Evolutionary conservation across 1,140 invertebrate species (phyloP), one percentile per base, ranked within the genome.

Genomic region (Amyelois transitella): DNA sequence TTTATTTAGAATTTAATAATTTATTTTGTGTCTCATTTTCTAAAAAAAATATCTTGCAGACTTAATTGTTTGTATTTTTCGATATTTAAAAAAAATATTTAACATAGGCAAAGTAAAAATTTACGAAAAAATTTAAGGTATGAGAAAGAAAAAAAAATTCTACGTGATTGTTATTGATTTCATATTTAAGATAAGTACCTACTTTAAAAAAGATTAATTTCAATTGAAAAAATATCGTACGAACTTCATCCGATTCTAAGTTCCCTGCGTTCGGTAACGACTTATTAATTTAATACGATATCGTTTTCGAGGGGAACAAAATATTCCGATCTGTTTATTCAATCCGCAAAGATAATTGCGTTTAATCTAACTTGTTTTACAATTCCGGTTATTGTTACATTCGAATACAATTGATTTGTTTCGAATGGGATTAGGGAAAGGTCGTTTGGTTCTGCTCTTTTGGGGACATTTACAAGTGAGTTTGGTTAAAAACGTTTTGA

Each of bases 241-340:
- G 28, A 10, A 10, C 28, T 32, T 10, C 10, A 10, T 2, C 7
- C 10, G 10, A 32, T 32, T 38, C 32, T 38, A 38, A 38, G 25
- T 12, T 38, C 12, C 17, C 8, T 14, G 12, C 25, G 25, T 28
- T 38, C n/a, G 32, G 7, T 14, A 62, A 64, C 55, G 64, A 61
- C 61, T 61, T 67, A 67, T 61, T 64, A 61, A 67, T 67, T 66
- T 58, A 63, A 63, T 55, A 57, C 52, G 53, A 57, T 60, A 63
- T 64, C 58, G 49, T 52, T 60, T 55, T 38, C 53, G 47, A 59
- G 52, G 53, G 50, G 44, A 58, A 28, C 25, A 56, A 64, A 64
- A 51, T 55, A 51, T 52, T 22, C 7, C 47, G 53, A 59, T 59
- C 57, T 55, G 28, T 56, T 57, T 66, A 66, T 62, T 66, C 56